phyloP scores from a whole-genome alignment of 1,140 invertebrate species.

The Ganaspis sp. region DNA sequence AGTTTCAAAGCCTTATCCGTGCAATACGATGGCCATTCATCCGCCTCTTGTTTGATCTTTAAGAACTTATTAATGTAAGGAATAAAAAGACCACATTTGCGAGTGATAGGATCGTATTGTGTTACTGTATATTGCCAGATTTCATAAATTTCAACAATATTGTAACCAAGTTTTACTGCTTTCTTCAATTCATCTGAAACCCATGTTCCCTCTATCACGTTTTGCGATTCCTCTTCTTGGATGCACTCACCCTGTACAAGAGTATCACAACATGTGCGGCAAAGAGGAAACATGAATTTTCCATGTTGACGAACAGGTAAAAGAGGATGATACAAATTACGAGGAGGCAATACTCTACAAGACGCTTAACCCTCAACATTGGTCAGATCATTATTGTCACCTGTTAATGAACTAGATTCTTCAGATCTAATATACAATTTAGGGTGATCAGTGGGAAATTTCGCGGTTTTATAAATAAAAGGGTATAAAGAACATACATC shows the following conservation, averaged over 20 bases:
- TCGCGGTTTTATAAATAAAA: conserved; percentile 52
- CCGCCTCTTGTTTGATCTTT: conserved; percentile 65
- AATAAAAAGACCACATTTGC: conserved; percentile 56
- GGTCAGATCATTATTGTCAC: conserved; percentile 29
- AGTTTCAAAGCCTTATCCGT: neutral
- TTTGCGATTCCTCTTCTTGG: conserved; percentile 56
- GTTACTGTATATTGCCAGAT: conserved; percentile 63
- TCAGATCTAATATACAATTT: conserved; percentile 51
- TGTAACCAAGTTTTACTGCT: conserved; percentile 65
- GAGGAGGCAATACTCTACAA: conserved; percentile 62
- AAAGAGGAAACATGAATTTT: conserved; percentile 63
- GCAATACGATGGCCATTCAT: conserved; percentile 61
- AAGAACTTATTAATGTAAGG: conserved; percentile 64
- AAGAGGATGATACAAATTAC: conserved; percentile 61
- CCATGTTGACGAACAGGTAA: conserved; percentile 54
- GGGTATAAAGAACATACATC: conserved; percentile 67
- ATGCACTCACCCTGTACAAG: neutral
- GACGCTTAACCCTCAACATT: conserved; percentile 53
- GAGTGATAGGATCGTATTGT: conserved; percentile 33
- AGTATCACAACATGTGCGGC: conserved; percentile 51
- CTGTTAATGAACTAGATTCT: conserved; percentile 32
- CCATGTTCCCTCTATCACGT: conserved; percentile 66
- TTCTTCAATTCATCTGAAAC: conserved; percentile 65
- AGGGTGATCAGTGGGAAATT: conserved; percentile 67
- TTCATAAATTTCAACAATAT: conserved; percentile 64